Base-by-base conservation (phyloP, 2,888 invertebrate species). In the Hemicrepidius hirtus region DNA sequence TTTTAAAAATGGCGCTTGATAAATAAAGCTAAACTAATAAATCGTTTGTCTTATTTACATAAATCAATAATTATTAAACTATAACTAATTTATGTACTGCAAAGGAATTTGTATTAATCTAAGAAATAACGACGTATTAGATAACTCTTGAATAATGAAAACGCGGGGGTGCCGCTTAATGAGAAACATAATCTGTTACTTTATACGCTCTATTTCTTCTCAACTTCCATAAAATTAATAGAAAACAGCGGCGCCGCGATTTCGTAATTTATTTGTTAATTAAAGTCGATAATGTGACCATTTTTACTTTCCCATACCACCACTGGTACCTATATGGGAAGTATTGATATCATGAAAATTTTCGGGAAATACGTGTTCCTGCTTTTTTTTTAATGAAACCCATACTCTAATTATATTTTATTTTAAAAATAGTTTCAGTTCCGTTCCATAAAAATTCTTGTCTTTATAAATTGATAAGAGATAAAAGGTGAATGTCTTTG, bases 31-130 rank as follows among this genome's bases (percentile, higher is more conserved):
- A 32, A 32, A 7, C 32, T 20, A 16, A 46, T 46, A 46, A 46
- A 46, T 46, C 46, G n/a, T 5, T 3, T 1, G 32, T 9, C 46
- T 46, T 20, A 46, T 46, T 46, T 46, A 13, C n/a, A 40, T 40
- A 46, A 46, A 46, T 18, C 46, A 46, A 46, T 46, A 46, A 46
- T 46, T 46, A 40, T n/a, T 40, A 46, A 16, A 4, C 20, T 18
- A 9, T 20, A 2, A 10, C 46, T 46, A 46, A 46, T 46, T 46
- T 46, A 46, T 18, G 46, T 18, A 20, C 46, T 18, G 46, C 10
- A 18, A 46, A 46, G 46, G 46, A 46, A 46, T 46, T 46, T 46
- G 46, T 46, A 46, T 46, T 16, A 32, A 32, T 32, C 32, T 32
- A 32, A 32, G 4, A 9, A 40, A n/a, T 40, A n/a, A 46, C 46